A percentile compares a stretch with the other conserved stretches of the same genome.
phyloP scores from a whole-genome alignment of 2,113 vertebrate genomes.

The Saccopteryx leptura region DNA sequence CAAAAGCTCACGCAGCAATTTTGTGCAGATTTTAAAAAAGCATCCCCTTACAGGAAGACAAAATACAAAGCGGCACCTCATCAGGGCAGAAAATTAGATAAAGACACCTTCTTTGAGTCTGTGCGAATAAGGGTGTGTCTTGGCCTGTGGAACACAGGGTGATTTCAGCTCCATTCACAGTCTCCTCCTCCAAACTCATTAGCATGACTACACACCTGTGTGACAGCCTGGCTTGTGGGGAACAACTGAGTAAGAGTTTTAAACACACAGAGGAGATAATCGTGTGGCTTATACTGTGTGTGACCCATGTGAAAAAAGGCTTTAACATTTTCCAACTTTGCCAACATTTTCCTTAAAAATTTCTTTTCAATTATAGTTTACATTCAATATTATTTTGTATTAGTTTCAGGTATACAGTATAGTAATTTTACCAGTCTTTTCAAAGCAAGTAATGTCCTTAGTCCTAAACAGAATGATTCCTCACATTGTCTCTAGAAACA shows the following conservation, averaged over 20 bases:
- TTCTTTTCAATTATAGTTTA: neutral
- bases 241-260: neutral
- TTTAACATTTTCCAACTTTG: neutral
- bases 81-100: neutral
- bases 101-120: neutral
- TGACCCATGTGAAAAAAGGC: neutral
- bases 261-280: neutral
- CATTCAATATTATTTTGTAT: neutral
- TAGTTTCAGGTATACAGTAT: neutral
- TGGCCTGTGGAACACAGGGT: neutral
- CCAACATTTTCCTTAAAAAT: neutral
- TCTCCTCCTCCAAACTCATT: fast-evolving
- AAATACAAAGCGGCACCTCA: neutral
- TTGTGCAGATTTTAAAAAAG: neutral
- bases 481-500: neutral
- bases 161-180: neutral
- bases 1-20: neutral
- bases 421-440: neutral
- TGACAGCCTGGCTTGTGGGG: neutral
- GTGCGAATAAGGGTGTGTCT: neutral
- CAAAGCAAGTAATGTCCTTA: neutral
- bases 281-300: neutral
- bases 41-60: neutral
- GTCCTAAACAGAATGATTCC: neutral
- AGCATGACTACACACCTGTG: neutral